These are phyloP conservation scores for Parascotia fuliginaria DNA, from an alignment of 2,888 invertebrate genomes.

Conservation along the genomic window DNA sequence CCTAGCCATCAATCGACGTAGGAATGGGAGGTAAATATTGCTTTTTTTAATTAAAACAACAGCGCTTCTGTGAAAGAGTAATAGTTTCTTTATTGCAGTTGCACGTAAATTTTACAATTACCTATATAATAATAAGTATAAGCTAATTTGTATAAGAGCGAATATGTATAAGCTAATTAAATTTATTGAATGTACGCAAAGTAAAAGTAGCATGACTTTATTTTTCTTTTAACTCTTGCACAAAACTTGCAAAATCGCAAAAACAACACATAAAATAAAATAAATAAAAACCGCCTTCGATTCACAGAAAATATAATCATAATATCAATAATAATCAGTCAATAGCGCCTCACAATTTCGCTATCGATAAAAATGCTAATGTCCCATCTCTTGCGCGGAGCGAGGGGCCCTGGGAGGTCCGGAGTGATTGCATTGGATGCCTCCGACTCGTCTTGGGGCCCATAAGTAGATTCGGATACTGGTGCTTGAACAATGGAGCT, in stretches of 20 bases:
- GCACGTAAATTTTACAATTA: neutral
- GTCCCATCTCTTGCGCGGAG: slow-evolving; percentile 57
- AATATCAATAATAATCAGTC: slow-evolving; percentile 49
- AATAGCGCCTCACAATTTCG: slow-evolving; percentile 59
- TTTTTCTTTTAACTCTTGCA: too few relatives aligned
- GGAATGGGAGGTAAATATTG: slow-evolving; percentile 19
- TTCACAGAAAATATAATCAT: slow-evolving; percentile 35
- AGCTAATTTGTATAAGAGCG: too few relatives aligned
- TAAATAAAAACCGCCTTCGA: neutral
- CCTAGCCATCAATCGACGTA: slow-evolving; percentile 39
- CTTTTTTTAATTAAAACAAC: slow-evolving; percentile 23
- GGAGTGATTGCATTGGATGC: slow-evolving; percentile 75
- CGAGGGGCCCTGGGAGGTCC: slow-evolving; percentile 48
- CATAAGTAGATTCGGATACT: slow-evolving; percentile 58
- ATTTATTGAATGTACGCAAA: neutral
- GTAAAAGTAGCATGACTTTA: neutral
- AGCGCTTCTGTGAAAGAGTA: slow-evolving; percentile 2
- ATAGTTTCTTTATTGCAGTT: neutral
- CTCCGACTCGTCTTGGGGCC: slow-evolving; percentile 51
- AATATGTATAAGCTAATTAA: slow-evolving; percentile 1
- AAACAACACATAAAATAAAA: slow-evolving; percentile 5
- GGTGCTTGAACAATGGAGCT: slow-evolving; percentile 53
- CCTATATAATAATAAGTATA: too few relatives aligned
- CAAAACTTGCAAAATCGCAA: neutral
- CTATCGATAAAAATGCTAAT: slow-evolving; percentile 82